These are phyloP conservation scores for Eustalomyia histrio DNA, from an alignment of 2,888 invertebrate genomes.

Conservation along the genomic window DNA sequence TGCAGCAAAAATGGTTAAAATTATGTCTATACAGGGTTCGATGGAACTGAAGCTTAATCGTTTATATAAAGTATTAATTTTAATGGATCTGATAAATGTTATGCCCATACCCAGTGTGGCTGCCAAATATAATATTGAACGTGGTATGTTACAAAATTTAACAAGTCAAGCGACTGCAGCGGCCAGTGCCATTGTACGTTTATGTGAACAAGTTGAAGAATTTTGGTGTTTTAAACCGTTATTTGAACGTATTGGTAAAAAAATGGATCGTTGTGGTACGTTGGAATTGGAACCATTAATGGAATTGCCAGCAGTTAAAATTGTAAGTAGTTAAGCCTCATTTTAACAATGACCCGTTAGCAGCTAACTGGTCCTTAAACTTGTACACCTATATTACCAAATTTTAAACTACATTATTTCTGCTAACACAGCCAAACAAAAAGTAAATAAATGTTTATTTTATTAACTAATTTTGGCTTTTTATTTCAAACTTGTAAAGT, in stretches of 20 bases:
- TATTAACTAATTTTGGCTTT: too few relatives aligned
- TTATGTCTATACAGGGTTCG: constrained; percentile 82
- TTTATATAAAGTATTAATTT: constrained; percentile 92
- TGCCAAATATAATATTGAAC: constrained; percentile 85
- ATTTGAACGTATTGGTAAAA: constrained; percentile 85
- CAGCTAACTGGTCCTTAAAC: too few relatives aligned
- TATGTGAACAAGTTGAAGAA: constrained; percentile 88
- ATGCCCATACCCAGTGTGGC: constrained; percentile 85
- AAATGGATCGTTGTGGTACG: constrained; percentile 90
- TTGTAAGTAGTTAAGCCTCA: constrained; percentile 81
- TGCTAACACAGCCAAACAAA: too few relatives aligned
- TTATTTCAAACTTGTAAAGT: too few relatives aligned
- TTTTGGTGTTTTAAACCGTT: constrained; percentile 92
- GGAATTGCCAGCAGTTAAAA: constrained; percentile 93
- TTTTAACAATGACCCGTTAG: too few relatives aligned
- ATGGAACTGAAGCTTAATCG: constrained; percentile 82
- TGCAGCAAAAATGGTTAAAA: constrained; percentile 85
- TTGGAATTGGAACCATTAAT: constrained; percentile 89
- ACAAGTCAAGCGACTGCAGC: constrained; percentile 86
- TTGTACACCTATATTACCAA: too few relatives aligned
- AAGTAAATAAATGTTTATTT: too few relatives aligned
- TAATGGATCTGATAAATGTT: constrained; percentile 88
- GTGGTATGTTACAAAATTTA: constrained; percentile 90
- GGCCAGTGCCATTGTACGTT: constrained; percentile 87
- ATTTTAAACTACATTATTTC: too few relatives aligned